A percentile compares a stretch with the other conserved stretches of the same genome.
Evolutionary conservation across 1,140 invertebrate genomes (phyloP).

Genomic region (Ostrea denselamellosa): DNA sequence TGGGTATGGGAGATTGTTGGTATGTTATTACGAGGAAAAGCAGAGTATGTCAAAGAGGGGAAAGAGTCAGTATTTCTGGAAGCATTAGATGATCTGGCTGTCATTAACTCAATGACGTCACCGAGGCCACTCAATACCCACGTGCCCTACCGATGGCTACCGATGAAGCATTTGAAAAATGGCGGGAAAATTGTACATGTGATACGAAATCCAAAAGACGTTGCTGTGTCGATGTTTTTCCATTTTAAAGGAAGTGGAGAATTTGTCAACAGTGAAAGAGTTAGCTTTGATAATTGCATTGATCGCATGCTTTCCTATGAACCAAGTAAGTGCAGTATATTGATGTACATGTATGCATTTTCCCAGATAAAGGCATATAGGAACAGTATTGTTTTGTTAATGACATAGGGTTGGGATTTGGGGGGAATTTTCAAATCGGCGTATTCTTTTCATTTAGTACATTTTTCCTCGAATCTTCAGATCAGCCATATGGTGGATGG

Average conservation of each 20-base stretch:
- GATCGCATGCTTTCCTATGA: not conserved
- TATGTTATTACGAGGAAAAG: constrained; percentile 47
- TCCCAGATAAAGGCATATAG: too few species aligned
- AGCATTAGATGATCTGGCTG: constrained; percentile 40
- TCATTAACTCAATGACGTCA: constrained; percentile 46
- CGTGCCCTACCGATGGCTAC: constrained; percentile 45
- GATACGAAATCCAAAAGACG: constrained; percentile 61
- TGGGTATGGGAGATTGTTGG: constrained; percentile 44
- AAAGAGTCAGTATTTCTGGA: constrained; percentile 57
- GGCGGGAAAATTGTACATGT: constrained; percentile 52
- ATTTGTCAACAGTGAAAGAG: not conserved
- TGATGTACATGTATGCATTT: too few species aligned
- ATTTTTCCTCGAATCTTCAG: not conserved
- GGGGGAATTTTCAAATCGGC: too few species aligned
- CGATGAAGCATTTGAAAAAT: constrained; percentile 44
- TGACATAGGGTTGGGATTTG: too few species aligned
- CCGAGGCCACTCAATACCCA: constrained; percentile 60
- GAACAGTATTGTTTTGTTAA: too few species aligned
- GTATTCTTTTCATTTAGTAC: too few species aligned
- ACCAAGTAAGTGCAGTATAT: not conserved
- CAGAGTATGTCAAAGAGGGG: constrained; percentile 29
- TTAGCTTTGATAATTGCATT: not conserved
- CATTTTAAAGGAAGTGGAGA: constrained; percentile 31
- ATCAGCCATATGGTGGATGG: constrained; percentile 14
- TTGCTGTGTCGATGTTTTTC: constrained; percentile 53